Evolutionary conservation across 2,888 invertebrate genomes (phyloP).

Genomic region (Leptinotarsa peninsularis): DNA sequence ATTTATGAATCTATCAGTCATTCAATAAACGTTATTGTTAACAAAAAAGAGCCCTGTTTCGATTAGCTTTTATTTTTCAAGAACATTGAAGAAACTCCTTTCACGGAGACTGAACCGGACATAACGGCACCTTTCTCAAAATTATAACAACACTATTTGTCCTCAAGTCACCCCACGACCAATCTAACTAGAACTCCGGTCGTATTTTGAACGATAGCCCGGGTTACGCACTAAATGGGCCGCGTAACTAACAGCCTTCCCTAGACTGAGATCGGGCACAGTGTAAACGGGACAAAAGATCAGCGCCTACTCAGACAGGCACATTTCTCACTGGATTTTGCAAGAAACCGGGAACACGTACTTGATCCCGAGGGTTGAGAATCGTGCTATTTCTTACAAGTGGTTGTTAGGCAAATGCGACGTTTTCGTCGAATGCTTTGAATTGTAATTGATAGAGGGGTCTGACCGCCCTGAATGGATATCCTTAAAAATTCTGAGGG

Average conservation of each 20-base stretch:
- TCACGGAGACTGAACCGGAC: background rate
- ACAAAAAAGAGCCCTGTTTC: too few species aligned
- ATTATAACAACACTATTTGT: slow-evolving; percentile 5
- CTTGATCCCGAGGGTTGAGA: slow-evolving; percentile 50
- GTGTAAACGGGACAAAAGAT: slow-evolving; percentile 22
- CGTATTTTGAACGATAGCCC: slow-evolving; percentile 13
- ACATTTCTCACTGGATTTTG: slow-evolving; percentile 45
- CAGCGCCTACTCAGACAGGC: slow-evolving; percentile 29
- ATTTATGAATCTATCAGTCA: too few species aligned
- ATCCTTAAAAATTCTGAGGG: background rate
- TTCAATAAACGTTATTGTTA: background rate
- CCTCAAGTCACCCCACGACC: background rate
- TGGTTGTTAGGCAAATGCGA: slow-evolving; percentile 44
- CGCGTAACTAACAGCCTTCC: slow-evolving; percentile 12
- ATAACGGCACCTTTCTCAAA: background rate
- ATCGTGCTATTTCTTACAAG: slow-evolving; percentile 46
- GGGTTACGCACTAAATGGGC: slow-evolving; percentile 16
- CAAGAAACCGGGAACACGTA: slow-evolving; percentile 50
- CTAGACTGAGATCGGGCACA: background rate
- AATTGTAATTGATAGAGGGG: slow-evolving; percentile 46
- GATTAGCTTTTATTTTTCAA: too few species aligned
- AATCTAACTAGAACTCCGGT: background rate
- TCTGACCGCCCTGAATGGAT: slow-evolving; percentile 21
- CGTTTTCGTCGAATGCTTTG: slow-evolving; percentile 35
- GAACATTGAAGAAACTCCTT: background rate